phyloP scores from a whole-genome alignment of 2,888 invertebrate genomes.

The Lasioglossum oenotherae region DNA sequence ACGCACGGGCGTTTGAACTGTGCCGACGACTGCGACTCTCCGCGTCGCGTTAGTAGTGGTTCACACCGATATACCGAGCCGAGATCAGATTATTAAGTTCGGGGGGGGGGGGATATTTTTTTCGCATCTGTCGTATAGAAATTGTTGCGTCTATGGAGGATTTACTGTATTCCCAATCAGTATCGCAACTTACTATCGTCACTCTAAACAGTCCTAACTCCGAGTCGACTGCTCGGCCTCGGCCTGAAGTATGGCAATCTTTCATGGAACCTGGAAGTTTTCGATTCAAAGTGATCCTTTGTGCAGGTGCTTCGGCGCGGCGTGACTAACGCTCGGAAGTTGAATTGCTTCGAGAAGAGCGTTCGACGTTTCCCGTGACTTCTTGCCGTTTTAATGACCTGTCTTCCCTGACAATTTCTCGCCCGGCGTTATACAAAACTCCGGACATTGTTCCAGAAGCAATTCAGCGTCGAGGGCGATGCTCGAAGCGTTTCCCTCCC shows the following conservation, averaged over 20 bases:
- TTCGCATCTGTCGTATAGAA: too few relatives aligned
- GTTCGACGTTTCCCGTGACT: constrained; percentile 38
- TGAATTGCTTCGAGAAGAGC: constrained; percentile 23
- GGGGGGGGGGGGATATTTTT: too few relatives aligned
- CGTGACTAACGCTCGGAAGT: constrained; percentile 15
- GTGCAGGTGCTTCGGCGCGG: constrained; percentile 22
- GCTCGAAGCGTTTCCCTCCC: not conserved
- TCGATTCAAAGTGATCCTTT: constrained; percentile 31
- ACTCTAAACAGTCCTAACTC: not conserved
- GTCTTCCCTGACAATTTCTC: constrained; percentile 23
- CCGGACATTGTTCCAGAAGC: constrained; percentile 47
- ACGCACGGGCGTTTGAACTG: too few relatives aligned
- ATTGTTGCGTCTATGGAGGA: too few relatives aligned
- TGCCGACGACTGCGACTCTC: too few relatives aligned
- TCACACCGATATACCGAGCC: too few relatives aligned
- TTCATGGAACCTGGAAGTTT: constrained; percentile 39
- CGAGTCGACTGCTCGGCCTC: not conserved
- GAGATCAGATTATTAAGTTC: too few relatives aligned
- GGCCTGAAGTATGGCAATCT: constrained; percentile 17
- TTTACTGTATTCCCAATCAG: too few relatives aligned
- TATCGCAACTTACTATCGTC: too few relatives aligned
- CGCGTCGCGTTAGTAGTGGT: too few relatives aligned
- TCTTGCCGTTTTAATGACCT: constrained; percentile 50
- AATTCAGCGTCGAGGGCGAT: constrained; percentile 45
- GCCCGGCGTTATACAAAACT: constrained; percentile 29